phyloP scores from a whole-genome alignment of 2,113 vertebrate genomes.

The Cettia cetti region DNA sequence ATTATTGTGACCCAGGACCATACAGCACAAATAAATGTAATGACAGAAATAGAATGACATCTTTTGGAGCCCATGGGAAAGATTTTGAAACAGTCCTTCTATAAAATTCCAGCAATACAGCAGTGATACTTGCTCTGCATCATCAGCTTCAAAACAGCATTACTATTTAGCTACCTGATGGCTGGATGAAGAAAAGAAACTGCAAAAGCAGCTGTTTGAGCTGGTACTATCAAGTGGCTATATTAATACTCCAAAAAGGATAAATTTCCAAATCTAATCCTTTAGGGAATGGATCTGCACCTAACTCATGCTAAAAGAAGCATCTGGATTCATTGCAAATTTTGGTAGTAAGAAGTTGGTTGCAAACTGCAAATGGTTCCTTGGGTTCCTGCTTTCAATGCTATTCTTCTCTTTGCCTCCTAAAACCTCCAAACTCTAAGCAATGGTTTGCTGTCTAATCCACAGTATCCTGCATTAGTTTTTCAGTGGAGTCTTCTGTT shows the following conservation, averaged over 20 bases:
- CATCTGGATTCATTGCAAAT: neutral
- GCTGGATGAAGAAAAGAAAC: neutral
- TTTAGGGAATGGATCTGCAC: neutral
- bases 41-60: neutral
- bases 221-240: neutral
- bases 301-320: neutral
- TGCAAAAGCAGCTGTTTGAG: neutral
- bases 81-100: neutral
- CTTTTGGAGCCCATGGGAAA: neutral
- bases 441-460: neutral
- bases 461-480: neutral
- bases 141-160: neutral
- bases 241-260: neutral
- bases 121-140: neutral
- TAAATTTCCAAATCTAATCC: neutral
- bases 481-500: neutral
- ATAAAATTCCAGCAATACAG: neutral
- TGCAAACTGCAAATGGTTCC: neutral
- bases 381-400: neutral
- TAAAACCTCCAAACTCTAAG: neutral
- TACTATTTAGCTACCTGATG: neutral
- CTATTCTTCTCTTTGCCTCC: neutral
- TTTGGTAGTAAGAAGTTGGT: neutral
- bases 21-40: neutral
- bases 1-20: neutral